Base-by-base conservation (phyloP, 2,797 vertebrate genomes). In the Halcyon chelicuti region DNA sequence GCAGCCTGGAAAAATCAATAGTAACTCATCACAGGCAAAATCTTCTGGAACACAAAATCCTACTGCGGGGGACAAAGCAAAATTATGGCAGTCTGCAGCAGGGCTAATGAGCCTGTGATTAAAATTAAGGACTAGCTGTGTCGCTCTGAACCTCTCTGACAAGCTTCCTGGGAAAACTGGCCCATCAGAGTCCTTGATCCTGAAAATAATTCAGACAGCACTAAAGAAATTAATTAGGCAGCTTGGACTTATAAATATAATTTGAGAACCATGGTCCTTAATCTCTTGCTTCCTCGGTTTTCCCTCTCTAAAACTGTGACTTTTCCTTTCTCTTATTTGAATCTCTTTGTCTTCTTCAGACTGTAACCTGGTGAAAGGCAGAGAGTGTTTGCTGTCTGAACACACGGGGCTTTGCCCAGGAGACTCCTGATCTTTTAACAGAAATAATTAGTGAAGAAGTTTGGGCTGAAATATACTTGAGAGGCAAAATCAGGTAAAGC, bases 101-200 rank as follows among this genome's bases (percentile, higher is more conserved):
- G 60, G 25, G 58, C 60, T 97, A 96, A 96, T 90, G 93, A 94
- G 86, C 58, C 70, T 70, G 83, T 96, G 88, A 96, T 94, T 96
- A 93, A 93, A 92, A 55, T 3, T 75, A 90, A 79, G 66, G 55
- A 40, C 42, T 82, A 0, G 18, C 65, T 78, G 80, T 66, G 70
- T 60, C 74, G 40, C n/a, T 51, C 42, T 33, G 49, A 46, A 84
- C 31, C 58, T 68, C 60, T 76, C 17, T 23, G 58, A n/a, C 15
- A 40, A 72, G 10, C 37, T 60, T 62, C 39, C 51, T 13, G 39
- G 73, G 73, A 75, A 73, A 73, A 62, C 44, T 35, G 62, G 35
- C 46, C 67, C 17, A 12, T 3, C 7, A 2, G 61, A 77, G 39
- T 28, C 47, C 35, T 33, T 68, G 73, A 31, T 22, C 23, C 23